A percentile compares a stretch with the other conserved stretches of the same genome.
phyloP scores from a whole-genome alignment of 1,140 invertebrate genomes.

The Pogonomyrmex californicus region DNA sequence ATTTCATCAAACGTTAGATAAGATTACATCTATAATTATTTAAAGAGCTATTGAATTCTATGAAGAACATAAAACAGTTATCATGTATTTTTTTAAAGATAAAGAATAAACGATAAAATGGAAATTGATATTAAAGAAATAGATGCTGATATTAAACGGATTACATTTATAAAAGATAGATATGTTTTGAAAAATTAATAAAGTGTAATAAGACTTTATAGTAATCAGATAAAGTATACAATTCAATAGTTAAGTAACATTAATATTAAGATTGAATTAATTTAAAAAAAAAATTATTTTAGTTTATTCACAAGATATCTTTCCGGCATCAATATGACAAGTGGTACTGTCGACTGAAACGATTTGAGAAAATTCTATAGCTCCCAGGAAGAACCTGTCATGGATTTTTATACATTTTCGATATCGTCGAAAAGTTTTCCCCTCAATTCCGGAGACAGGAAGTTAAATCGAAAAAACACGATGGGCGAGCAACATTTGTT shows the following conservation, averaged over 20 bases:
- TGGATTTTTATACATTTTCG: neutral
- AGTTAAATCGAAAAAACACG: neutral
- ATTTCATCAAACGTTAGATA: conserved; percentile 3
- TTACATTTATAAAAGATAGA: neutral
- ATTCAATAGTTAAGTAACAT: neutral
- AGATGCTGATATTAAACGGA: neutral
- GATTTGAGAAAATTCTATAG: neutral
- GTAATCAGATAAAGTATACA: neutral
- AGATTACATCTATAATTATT: conserved; percentile 34
- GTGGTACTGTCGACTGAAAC: neutral
- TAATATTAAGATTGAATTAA: neutral
- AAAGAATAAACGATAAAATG: neutral
- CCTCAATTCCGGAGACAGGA: neutral
- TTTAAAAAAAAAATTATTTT: neutral
- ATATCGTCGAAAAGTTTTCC: neutral
- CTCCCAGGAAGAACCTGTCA: neutral
- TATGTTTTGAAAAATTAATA: neutral
- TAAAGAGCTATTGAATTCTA: conserved; percentile 1
- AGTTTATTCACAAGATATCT: neutral
- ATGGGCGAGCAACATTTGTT: neutral
- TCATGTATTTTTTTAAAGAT: neutral
- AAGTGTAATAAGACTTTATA: neutral
- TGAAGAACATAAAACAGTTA: neutral
- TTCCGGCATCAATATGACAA: neutral
- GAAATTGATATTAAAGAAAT: neutral